Conservation (phyloP, 2,797 vertebrate species). For the Caiman crocodilus region DNA sequence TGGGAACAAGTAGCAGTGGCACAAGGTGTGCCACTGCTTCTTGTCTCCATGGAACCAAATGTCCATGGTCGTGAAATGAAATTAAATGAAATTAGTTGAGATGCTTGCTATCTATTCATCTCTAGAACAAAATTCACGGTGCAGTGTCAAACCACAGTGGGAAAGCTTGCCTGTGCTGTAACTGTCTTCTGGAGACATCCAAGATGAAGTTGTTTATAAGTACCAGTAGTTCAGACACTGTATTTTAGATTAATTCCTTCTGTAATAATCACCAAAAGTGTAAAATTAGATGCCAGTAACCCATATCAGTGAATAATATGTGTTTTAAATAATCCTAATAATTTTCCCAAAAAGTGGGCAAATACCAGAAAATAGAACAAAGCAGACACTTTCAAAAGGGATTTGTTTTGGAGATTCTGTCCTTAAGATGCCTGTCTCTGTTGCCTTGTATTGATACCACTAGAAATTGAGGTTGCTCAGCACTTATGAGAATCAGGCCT, state of each 20-base stretch:
- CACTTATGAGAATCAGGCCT: neutral
- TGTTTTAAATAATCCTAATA: neutral
- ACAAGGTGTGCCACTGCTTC: no score
- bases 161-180: neutral
- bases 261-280: neutral
- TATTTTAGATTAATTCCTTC: neutral
- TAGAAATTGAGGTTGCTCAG: neutral
- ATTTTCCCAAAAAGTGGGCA: neutral
- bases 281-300: neutral
- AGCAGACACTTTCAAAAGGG: neutral
- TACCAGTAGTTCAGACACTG: neutral
- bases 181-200: neutral
- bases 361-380: neutral
- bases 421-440: neutral
- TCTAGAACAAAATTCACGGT: rapidly evolving
- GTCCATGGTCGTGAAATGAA: no score
- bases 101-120: neutral
- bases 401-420: neutral
- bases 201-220: neutral
- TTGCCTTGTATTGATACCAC: neutral
- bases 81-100: neutral
- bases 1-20: no score
- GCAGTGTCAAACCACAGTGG: rapidly evolving
- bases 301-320: no score
- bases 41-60: no score